Base-by-base conservation (phyloP, 1,140 invertebrate species). In the Doryteuthis pealeii region DNA sequence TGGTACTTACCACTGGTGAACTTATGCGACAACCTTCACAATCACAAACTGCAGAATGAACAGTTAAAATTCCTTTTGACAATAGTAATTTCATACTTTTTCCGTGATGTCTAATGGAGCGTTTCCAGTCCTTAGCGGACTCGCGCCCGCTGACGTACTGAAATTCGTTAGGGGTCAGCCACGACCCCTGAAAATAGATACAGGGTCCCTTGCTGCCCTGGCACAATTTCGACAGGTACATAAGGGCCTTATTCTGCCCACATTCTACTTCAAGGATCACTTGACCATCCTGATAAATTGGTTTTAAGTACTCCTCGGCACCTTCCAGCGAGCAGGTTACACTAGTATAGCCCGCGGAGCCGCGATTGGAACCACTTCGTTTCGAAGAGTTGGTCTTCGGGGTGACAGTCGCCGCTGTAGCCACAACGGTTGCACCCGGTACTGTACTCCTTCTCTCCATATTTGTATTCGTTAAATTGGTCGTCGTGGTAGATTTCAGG, bases 61-160 rank as follows among this genome's bases (percentile, higher is more conserved):
- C 86, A 43, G 84, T 78, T 14, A 90, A 78, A 73, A 89, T 87
- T 58, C 88, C 89, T 82, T 90, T 90, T 58, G 87, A 83, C 73
- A 90, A 83, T n/a, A 90, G 79, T 28, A 90, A 79, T 76, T 90
- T 90, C 73, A 90, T 84, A 74, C 88, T 90, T 79, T 89, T 90
- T 32, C 89, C 89, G 76, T 88, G 86, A 75, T 90, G 89, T 65
- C 89, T 84, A 71, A 89, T 90, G 49, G 87, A 88, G n/a, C 89
- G 78, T 80, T 90, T 90, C 89, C 89, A 90, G 79, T 90, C 89
- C 75, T 90, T 90, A 65, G 89, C 89, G 5, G 89, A 90, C 77
- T 89, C 89, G 45, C 89, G 76, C 5, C 89, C 89, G 75, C 87
- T 89, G 22, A 89, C 84, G 70, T 84, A 87, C 80, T 90, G 89